Evolutionary conservation across 2,113 vertebrate species (phyloP), one percentile per base, ranked within the genome.

Genomic region (Hypomesus transpacificus): DNA sequence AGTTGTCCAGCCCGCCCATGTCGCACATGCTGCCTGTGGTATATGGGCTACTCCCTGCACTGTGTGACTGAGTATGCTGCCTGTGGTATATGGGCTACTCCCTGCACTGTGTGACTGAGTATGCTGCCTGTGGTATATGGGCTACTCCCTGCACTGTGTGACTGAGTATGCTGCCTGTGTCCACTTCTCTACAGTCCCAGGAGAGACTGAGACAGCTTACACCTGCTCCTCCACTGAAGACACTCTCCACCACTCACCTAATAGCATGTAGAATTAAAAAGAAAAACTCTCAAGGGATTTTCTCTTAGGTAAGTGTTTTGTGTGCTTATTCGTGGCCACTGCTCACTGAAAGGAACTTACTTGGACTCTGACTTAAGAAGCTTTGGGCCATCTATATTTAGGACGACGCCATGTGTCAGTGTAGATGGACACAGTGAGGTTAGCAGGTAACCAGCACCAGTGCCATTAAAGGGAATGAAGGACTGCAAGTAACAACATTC

Each of bases 1-100:
- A 90, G 86, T 96, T 97, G 88, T 96, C 96, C 70, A 98, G 91
- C 71, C 92, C 95, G 80, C 94, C 96, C 92, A 96, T 92, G 86
- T 98, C 96, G 90, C 94, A 95, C 95, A 96, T 96, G 84, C 88
- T 92, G 88, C 79, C 83, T 81, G 39, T 88, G 77, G 46, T 84
- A 72, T 78, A 71, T 68, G 84, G 65, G 78, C 74, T 73, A 71
- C 76, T 59, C 63, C 60, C 50, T 58, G 69, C 57, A 65, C 56
- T 17, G 63, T 58, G 60, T 34, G 31, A 34, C 31, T 34, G 31
- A 34, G 31, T 7, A 34, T 6, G 39, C 88, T 92, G 88, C 79
- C 83, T 81, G 39, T 88, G 77, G 46, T 84, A 72, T 78, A 71
- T 68, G 84, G 65, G 78, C 74, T 73, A 71, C 76, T 59, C 63